Conservation (phyloP, 1,140 invertebrate species). For the Agrilus planipennis region DNA sequence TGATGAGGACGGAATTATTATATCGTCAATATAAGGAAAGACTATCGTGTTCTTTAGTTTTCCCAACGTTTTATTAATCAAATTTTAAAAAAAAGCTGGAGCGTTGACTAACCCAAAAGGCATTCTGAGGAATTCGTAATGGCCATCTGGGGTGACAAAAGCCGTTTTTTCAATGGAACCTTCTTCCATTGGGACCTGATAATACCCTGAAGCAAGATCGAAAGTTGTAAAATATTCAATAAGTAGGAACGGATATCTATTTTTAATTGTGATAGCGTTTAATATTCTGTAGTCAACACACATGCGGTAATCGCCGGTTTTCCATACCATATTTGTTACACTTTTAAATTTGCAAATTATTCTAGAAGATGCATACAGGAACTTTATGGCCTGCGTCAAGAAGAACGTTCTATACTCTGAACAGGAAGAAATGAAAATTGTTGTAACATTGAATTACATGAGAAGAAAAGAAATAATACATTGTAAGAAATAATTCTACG, state of each 20-base stretch:
- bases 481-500: too few species aligned
- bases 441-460: too few species aligned
- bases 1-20: constrained; percentile 14
- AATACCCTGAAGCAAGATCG: constrained; percentile 19
- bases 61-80: constrained; percentile 30
- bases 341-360: too few species aligned
- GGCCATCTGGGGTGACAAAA: constrained; percentile 21
- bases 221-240: constrained; percentile 20
- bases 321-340: too few species aligned
- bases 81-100: constrained; percentile 32
- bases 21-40: constrained; percentile 16
- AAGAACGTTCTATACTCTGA: too few species aligned
- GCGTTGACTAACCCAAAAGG: constrained; percentile 37
- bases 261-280: too few species aligned
- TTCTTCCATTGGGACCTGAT: constrained; percentile 23
- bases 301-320: too few species aligned
- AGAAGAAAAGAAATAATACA: too few species aligned
- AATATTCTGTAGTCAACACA: too few species aligned
- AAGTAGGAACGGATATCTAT: constrained; percentile 17
- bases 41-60: constrained; percentile 12
- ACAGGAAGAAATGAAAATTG: too few species aligned
- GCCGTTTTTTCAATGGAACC: constrained; percentile 21
- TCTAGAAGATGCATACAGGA: too few species aligned
- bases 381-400: too few species aligned
- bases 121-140: constrained; percentile 34